Conservation (phyloP, 2,113 vertebrate genomes). For the Cranoglanis bouderius region DNA sequence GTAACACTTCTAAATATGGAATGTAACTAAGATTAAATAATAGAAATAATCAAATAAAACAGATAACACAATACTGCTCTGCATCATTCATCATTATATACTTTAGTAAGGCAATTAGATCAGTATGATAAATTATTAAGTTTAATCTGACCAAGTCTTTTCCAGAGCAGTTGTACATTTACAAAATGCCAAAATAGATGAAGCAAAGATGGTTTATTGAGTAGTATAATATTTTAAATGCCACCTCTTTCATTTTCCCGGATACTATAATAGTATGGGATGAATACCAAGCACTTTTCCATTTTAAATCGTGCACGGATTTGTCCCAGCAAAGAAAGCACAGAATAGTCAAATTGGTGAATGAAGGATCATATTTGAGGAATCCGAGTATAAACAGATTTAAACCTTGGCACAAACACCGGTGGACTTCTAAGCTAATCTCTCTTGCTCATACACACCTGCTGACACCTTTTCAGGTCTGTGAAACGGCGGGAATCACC, state of each 20-base stretch:
- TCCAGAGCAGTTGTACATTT: neutral
- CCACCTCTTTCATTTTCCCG: neutral
- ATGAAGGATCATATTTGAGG: neutral
- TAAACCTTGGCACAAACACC: neutral
- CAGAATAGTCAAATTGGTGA: neutral
- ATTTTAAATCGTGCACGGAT: neutral
- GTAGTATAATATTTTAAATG: neutral
- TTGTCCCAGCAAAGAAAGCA: neutral
- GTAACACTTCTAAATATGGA: neutral
- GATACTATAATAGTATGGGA: neutral
- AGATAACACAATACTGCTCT: neutral
- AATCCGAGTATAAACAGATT: neutral
- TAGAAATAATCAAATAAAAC: neutral
- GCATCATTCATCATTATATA: neutral
- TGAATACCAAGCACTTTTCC: neutral
- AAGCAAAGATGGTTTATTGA: neutral
- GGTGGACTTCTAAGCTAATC: neutral
- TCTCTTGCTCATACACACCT: slow-evolving; percentile 58
- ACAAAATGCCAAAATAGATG: neutral
- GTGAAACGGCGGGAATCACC: slow-evolving; percentile 53
- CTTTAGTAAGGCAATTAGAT: neutral
- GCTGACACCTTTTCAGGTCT: slow-evolving; percentile 47
- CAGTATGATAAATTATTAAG: neutral
- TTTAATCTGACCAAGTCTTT: neutral
- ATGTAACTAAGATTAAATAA: neutral